These are phyloP conservation scores for Drosophila kepulauana DNA, from an alignment of 1,140 invertebrate species.

Conservation along the genomic window DNA sequence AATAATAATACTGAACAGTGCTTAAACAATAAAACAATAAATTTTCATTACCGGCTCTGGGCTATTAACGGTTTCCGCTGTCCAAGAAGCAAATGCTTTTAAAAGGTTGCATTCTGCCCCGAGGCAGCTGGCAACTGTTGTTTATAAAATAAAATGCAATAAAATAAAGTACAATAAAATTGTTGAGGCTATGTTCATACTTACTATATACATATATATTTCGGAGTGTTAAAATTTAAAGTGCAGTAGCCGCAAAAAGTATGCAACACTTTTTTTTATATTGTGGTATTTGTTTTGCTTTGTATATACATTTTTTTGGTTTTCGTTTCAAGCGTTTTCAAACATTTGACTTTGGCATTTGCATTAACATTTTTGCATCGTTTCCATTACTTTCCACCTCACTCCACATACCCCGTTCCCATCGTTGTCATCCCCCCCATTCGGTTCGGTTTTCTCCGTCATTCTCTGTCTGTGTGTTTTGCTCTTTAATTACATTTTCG, in stretches of 20 bases:
- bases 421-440: neutral
- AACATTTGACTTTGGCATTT: slow-evolving; percentile 72
- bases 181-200: slow-evolving; percentile 27
- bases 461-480: slow-evolving; percentile 37
- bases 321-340: slow-evolving; percentile 33
- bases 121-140: slow-evolving; percentile 39
- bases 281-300: neutral
- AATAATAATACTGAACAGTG: slow-evolving; percentile 17
- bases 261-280: slow-evolving; percentile 34
- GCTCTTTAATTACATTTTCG: slow-evolving; percentile 80
- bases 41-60: slow-evolving; percentile 78
- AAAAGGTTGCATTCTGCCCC: slow-evolving; percentile 14
- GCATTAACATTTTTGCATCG: slow-evolving; percentile 62
- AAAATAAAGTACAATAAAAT: slow-evolving; percentile 58
- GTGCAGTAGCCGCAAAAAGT: slow-evolving; percentile 55
- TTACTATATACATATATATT: slow-evolving; percentile 27
- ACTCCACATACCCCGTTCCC: neutral
- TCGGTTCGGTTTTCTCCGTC: neutral
- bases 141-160: slow-evolving; percentile 13
- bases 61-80: slow-evolving; percentile 75
- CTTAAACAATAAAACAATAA: slow-evolving; percentile 83
- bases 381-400: neutral
- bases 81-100: slow-evolving; percentile 56
- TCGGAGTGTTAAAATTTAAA: slow-evolving; percentile 50
- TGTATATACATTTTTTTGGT: neutral